Evolutionary conservation across 1,140 invertebrate species (phyloP).

Genomic region (Aethina tumida): DNA sequence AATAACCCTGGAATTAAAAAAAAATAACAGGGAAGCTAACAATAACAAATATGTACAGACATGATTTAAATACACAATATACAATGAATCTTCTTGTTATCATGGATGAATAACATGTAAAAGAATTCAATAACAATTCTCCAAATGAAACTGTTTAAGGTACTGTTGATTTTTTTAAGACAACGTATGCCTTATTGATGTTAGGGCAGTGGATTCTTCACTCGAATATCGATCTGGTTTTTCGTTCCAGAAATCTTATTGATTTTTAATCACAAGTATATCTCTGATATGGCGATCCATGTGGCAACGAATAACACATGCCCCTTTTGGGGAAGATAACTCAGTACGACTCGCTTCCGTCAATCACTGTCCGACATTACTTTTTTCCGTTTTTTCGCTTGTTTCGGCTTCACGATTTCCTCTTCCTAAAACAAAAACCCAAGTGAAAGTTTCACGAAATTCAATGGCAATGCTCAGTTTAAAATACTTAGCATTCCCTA

Average conservation of each 20-base stretch:
- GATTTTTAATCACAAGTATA: slow-evolving; percentile 12
- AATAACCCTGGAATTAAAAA: slow-evolving; percentile 21
- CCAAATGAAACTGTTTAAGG: slow-evolving; percentile 13
- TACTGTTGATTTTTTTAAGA: slow-evolving; percentile 16
- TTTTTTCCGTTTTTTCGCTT: slow-evolving; percentile 80
- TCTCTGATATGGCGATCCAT: slow-evolving; percentile 22
- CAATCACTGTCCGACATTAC: slow-evolving; percentile 79
- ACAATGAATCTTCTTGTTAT: slow-evolving; percentile 13
- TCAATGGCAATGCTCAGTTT: too few relatives aligned
- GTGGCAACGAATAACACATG: slow-evolving; percentile 1
- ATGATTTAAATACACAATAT: slow-evolving; percentile 21
- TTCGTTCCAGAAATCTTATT: slow-evolving; percentile 5
- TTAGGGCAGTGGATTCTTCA: slow-evolving; percentile 8
- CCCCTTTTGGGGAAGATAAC: slow-evolving; percentile 3
- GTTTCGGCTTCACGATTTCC: slow-evolving; percentile 74
- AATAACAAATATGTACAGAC: slow-evolving; percentile 29
- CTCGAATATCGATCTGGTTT: slow-evolving; percentile 1
- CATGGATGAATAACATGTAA: slow-evolving; percentile 15
- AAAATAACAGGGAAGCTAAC: slow-evolving; percentile 27
- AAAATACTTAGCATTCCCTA: too few relatives aligned
- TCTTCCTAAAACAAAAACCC: slow-evolving; percentile 52
- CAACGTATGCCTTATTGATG: slow-evolving; percentile 11
- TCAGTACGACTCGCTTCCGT: slow-evolving; percentile 34
- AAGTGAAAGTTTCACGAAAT: too few relatives aligned
- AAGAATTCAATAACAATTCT: slow-evolving; percentile 13